These are phyloP conservation scores for Leptinotarsa peninsularis DNA, from an alignment of 2,888 invertebrate genomes.

Conservation along the genomic window DNA sequence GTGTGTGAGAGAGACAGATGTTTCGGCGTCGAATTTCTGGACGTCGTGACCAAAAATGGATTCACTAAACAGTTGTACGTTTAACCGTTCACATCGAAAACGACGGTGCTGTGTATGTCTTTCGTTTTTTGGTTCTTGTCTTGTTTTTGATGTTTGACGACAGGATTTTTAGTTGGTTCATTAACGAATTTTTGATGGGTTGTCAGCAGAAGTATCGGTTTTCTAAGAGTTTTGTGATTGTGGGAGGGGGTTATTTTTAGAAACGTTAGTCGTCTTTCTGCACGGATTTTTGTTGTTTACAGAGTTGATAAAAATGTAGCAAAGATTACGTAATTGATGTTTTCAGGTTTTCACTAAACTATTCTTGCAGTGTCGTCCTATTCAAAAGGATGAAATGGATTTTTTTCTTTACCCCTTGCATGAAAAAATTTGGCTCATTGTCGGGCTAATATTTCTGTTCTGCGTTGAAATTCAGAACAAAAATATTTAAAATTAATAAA, in stretches of 20 bases:
- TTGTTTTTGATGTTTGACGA: background rate
- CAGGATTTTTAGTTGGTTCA: background rate
- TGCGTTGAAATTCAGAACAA: too few relatives aligned
- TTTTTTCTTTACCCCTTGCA: too few relatives aligned
- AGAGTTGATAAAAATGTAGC: too few relatives aligned
- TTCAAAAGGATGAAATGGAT: too few relatives aligned
- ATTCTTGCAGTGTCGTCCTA: too few relatives aligned
- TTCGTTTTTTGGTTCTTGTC: slow-evolving; percentile 15
- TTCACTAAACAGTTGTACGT: slow-evolving; percentile 61
- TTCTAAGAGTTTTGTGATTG: background rate
- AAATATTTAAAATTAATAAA: too few relatives aligned
- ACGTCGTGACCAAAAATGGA: slow-evolving; percentile 80
- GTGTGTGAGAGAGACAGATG: slow-evolving; percentile 55
- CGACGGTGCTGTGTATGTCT: slow-evolving; percentile 23
- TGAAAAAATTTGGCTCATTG: too few relatives aligned
- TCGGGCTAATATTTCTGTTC: too few relatives aligned
- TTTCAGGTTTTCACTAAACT: too few relatives aligned
- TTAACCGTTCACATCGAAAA: slow-evolving; percentile 51
- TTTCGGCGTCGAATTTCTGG: slow-evolving; percentile 70
- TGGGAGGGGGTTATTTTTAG: slow-evolving; percentile 9
- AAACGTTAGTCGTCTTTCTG: background rate
- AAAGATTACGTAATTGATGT: too few relatives aligned
- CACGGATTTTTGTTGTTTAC: background rate
- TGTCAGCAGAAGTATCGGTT: slow-evolving; percentile 16
- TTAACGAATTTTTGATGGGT: background rate